Percentiles rank a stretch among this genome's conserved stretches.
Conservation (phyloP, 64 coral and sea anemone genomes). For the Anthopleura sola region DNA sequence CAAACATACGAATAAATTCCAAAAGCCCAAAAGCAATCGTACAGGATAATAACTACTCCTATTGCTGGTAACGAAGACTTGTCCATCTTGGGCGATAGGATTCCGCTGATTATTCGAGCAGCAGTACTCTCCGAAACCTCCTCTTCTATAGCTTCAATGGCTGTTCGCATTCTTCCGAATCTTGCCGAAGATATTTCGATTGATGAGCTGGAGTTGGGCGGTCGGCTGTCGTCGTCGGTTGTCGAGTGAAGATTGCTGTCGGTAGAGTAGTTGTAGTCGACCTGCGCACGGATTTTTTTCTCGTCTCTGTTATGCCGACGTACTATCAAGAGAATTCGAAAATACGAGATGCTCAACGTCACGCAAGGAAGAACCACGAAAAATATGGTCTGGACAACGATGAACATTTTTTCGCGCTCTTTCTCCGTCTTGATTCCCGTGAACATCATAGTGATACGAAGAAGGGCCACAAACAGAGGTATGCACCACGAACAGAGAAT, state of each 20-base stretch:
- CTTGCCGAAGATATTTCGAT: neutral
- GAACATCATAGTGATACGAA: neutral
- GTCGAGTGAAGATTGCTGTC: conserved; percentile 24
- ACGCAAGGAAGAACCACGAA: conserved; percentile 15
- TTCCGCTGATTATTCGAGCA: conserved; percentile 7
- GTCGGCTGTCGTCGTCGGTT: neutral
- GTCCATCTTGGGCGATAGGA: conserved; percentile 15
- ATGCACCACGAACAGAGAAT: neutral
- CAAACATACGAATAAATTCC: conserved; percentile 18
- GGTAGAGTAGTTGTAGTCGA: conserved; percentile 33
- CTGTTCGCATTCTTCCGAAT: neutral
- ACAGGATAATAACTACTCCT: conserved; percentile 10
- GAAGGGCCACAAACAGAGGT: conserved; percentile 5
- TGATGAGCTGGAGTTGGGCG: neutral
- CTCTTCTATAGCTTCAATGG: conserved; percentile 10
- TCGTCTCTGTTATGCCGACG: conserved; percentile 7
- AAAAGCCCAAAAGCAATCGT: conserved; percentile 21
- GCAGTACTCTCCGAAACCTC: conserved; percentile 30
- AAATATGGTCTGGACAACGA: conserved; percentile 21
- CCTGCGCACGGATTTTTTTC: neutral
- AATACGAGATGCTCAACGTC: conserved; percentile 8
- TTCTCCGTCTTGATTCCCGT: conserved; percentile 9
- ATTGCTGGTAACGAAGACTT: conserved; percentile 26
- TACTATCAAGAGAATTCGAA: conserved; percentile 16
- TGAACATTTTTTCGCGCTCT: conserved; percentile 30